Evolutionary conservation across 2,797 vertebrate species (phyloP), one percentile per base, ranked within the genome.

Genomic region (Rhabdomys pumilio): DNA sequence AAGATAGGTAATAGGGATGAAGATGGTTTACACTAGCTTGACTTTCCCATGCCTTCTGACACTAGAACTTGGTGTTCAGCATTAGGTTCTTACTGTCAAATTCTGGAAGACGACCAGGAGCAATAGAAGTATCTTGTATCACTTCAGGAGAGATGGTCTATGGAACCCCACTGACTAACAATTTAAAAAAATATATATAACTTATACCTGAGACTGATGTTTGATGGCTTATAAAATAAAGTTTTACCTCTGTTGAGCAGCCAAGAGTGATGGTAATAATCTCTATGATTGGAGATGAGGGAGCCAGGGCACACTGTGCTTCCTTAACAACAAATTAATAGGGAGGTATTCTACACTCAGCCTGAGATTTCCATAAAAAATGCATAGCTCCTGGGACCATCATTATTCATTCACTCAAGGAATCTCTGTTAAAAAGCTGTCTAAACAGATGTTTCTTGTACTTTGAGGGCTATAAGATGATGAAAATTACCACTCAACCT

Each of bases 281-380:
- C 14, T 31, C 26, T 44, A 31, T 44, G 15, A 19, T 31, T 44
- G 14, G 57, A 63, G 26, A 83, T 63, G 81, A 57, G 31, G 13
- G 34, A 72, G 10, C 9, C 0, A 0, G n/a, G 2, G 38, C 26
- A 14, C 15, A 12, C 15, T 31, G 5, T 12, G 59, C 31, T 50
- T 50, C 24, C 31, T 34, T n/a, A 85, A 13, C 17, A 63, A 47
- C 17, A 85, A 85, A 85, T 4, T 85, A 17, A 44, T 29, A 67
- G 6, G 61, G 29, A 20, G 17, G 17, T n/a, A n/a, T 53, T 20
- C 29, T 67, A 53, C 38, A 85, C 63, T 67, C 50, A 50, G 11
- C 11, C 6, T 65, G 41, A 63, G 8, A 63, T 47, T 84, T 63
- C 44, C 26, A 84, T 31, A 1, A 47, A 34, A 47, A 84, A 47